These are phyloP conservation scores for Lepidurus arcticus DNA, from an alignment of 1,140 invertebrate species.

Conservation along the genomic window DNA sequence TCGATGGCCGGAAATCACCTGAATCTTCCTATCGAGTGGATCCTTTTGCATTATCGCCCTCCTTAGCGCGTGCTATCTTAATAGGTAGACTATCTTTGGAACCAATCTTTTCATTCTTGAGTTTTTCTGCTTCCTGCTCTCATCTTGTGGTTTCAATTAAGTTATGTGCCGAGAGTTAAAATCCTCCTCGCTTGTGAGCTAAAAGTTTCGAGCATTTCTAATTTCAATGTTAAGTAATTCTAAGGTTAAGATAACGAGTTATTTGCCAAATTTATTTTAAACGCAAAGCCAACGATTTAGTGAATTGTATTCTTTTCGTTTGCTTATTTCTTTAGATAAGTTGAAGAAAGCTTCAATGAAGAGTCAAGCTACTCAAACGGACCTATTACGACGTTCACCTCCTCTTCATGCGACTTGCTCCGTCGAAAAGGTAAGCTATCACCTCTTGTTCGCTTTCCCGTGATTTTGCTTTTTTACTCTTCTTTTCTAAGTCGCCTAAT, in stretches of 20 bases:
- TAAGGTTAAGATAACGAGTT: too few relatives aligned
- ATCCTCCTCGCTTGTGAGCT: too few relatives aligned
- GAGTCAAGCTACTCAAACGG: constrained; percentile 87
- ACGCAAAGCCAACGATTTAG: too few relatives aligned
- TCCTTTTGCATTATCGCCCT: constrained; percentile 38
- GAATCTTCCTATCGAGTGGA: constrained; percentile 42
- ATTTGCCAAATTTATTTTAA: too few relatives aligned
- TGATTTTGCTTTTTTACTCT: not conserved
- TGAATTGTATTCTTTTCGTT: not conserved
- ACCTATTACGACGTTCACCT: constrained; percentile 46
- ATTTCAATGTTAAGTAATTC: too few relatives aligned
- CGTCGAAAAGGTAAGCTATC: not conserved
- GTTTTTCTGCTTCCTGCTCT: not conserved
- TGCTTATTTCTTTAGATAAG: constrained; percentile 55
- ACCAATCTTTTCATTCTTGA: not conserved
- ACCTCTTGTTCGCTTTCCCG: not conserved
- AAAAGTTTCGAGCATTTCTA: too few relatives aligned
- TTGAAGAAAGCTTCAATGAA: constrained; percentile 78
- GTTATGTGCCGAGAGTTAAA: too few relatives aligned
- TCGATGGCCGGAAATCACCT: constrained; percentile 55
- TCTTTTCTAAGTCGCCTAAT: not conserved
- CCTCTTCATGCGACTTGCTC: not conserved
- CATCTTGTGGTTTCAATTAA: too few relatives aligned
- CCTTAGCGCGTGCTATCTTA: constrained; percentile 41
- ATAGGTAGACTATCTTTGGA: constrained; percentile 37